Evolutionary conservation across 1,140 invertebrate genomes (phyloP).

Genomic region (Drosophila nigromelanica): DNA sequence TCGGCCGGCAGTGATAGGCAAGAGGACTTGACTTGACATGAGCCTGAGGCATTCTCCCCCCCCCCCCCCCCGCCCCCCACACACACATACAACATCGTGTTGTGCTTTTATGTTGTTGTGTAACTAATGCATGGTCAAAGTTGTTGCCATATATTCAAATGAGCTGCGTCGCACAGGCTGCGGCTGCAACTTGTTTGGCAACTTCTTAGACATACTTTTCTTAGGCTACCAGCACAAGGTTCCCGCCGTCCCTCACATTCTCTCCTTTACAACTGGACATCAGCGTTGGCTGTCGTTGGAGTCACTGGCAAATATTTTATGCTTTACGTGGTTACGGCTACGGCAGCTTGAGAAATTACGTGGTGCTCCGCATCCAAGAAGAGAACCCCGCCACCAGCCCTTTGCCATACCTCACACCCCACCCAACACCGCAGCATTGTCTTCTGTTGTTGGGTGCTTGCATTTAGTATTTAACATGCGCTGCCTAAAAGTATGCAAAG

Average conservation of each 20-base stretch:
- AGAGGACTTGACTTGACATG: slow-evolving; percentile 21
- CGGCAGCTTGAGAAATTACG: slow-evolving; percentile 80
- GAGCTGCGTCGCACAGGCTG: slow-evolving; percentile 70
- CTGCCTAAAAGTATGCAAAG: slow-evolving; percentile 78
- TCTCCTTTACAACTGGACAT: slow-evolving; percentile 16
- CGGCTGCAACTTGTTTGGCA: slow-evolving; percentile 54
- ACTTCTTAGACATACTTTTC: slow-evolving; percentile 80
- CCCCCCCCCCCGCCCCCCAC: too few relatives aligned
- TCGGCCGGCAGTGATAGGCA: slow-evolving; percentile 9
- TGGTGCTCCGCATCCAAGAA: slow-evolving; percentile 50
- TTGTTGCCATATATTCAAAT: slow-evolving; percentile 78
- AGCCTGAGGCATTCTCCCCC: too few relatives aligned
- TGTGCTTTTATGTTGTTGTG: slow-evolving; percentile 48
- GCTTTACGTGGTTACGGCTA: slow-evolving; percentile 75
- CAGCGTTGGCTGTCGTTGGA: neutral
- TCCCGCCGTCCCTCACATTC: neutral
- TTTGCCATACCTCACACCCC: slow-evolving; percentile 17
- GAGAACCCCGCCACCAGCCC: neutral
- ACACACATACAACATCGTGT: neutral
- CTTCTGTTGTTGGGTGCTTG: slow-evolving; percentile 31
- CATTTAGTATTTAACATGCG: slow-evolving; percentile 77
- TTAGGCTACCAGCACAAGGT: slow-evolving; percentile 1
- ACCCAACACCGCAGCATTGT: slow-evolving; percentile 28
- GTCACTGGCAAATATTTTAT: slow-evolving; percentile 76
- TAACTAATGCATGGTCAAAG: slow-evolving; percentile 80